A percentile compares a stretch with the other conserved stretches of the same genome.
phyloP scores from a whole-genome alignment of 2,888 invertebrate species.

The Rhagium mordax region DNA sequence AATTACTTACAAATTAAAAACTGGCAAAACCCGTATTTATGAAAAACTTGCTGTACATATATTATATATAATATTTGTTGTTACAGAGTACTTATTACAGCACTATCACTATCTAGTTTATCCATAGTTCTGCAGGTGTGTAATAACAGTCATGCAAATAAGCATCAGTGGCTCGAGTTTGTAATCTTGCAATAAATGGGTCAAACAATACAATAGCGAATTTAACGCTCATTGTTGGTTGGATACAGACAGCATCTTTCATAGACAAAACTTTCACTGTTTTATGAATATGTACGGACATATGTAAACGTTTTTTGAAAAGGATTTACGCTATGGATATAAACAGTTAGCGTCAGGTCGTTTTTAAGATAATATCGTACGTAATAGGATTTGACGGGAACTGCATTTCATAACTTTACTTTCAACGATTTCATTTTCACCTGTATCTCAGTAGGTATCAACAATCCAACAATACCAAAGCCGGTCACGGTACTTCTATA shows the following conservation, averaged over 20 bases:
- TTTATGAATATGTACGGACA: constrained; percentile 8
- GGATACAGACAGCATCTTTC: constrained; percentile 24
- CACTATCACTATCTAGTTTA: not conserved
- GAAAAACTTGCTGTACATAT: not conserved
- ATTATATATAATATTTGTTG: not conserved
- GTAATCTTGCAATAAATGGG: constrained; percentile 23
- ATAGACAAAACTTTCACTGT: constrained; percentile 25
- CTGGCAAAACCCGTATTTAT: not conserved
- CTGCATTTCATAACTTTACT: constrained; percentile 27
- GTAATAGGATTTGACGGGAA: constrained; percentile 22
- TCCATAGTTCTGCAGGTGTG: constrained; percentile 6
- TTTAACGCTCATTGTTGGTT: constrained; percentile 22
- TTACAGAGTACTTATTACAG: not conserved
- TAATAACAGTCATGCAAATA: constrained; percentile 9
- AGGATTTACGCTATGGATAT: constrained; percentile 25
- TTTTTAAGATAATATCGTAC: constrained; percentile 8
- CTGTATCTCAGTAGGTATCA: not conserved
- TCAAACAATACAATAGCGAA: constrained; percentile 17
- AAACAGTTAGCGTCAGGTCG: constrained; percentile 8
- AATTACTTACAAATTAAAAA: not conserved
- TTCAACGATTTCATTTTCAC: not conserved
- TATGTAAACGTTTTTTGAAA: not conserved
- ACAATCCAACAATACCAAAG: not conserved
- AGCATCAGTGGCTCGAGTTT: not conserved
- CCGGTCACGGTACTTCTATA: not conserved